A percentile compares a stretch with the other conserved stretches of the same genome.
Conservation (phyloP, 2,888 invertebrate genomes). For the Stenurella melanura region DNA sequence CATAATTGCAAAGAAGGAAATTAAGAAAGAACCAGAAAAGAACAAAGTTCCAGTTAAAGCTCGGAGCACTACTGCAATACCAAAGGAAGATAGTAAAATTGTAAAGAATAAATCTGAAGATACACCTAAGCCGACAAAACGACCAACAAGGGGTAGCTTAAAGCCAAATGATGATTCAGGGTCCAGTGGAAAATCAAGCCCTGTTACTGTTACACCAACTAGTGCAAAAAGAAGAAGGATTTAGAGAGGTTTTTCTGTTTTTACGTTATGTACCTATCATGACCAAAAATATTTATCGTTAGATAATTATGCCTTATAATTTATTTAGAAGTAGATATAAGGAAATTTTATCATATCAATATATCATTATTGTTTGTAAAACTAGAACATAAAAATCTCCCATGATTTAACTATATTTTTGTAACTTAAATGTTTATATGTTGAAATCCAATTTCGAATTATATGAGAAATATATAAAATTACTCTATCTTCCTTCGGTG, state of each 20-base stretch:
- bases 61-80: conserved; percentile 52
- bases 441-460: no score
- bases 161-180: conserved; percentile 71
- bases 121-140: conserved; percentile 67
- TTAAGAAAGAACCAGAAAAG: conserved; percentile 68
- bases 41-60: conserved; percentile 63
- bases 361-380: background rate
- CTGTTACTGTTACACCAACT: conserved; percentile 67
- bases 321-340: conserved; percentile 4
- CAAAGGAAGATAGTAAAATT: conserved; percentile 62
- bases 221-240: conserved; percentile 67
- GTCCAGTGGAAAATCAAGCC: conserved; percentile 71
- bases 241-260: conserved; percentile 44
- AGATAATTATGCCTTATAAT: conserved; percentile 16
- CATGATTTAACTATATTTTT: background rate
- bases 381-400: background rate
- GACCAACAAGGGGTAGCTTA: conserved; percentile 72
- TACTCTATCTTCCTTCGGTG: no score
- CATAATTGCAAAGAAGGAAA: conserved; percentile 66
- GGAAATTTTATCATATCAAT: background rate
- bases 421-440: background rate
- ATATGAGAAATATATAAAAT: no score
- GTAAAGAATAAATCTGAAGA: conserved; percentile 66
- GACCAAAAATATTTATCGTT: conserved; percentile 19
- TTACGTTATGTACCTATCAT: conserved; percentile 8